Conservation (phyloP, 2,113 vertebrate species). For the mouse (Mus musculus) region DNA sequence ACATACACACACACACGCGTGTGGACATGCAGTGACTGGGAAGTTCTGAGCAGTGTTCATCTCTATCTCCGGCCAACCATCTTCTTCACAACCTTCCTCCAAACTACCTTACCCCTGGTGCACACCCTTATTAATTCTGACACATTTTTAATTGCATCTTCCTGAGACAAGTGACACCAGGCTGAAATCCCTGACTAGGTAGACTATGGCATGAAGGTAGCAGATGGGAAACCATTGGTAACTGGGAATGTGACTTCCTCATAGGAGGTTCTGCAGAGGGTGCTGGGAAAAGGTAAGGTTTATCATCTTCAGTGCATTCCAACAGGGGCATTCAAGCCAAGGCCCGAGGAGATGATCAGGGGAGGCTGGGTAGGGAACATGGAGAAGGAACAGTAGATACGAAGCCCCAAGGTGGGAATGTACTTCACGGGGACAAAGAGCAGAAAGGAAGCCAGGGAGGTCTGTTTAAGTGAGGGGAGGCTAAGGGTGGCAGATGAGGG, state of each 20-base stretch:
- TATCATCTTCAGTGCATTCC: neutral
- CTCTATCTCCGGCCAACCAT: neutral
- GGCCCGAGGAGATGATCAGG: neutral
- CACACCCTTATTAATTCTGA: neutral
- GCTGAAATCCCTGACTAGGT: neutral
- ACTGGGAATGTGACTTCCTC: neutral
- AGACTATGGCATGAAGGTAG: neutral
- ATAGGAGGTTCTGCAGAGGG: neutral
- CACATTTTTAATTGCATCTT: neutral
- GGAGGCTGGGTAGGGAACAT: neutral
- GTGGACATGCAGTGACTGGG: neutral
- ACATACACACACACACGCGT: fast-evolving
- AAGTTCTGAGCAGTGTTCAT: neutral
- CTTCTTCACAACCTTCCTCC: neutral
- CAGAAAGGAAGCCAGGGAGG: neutral
- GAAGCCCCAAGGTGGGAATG: neutral
- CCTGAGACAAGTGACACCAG: neutral
- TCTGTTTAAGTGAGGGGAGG: neutral
- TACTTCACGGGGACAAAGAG: neutral
- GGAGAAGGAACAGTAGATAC: neutral
- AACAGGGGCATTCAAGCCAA: neutral
- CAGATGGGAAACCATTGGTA: neutral
- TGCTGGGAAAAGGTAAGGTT: neutral
- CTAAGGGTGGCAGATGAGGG: neutral
- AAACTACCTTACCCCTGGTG: fast-evolving